Percentiles rank a stretch among this genome's conserved stretches.
Evolutionary conservation across 2,888 invertebrate species (phyloP).

Genomic region (Drosophila prolongata): DNA sequence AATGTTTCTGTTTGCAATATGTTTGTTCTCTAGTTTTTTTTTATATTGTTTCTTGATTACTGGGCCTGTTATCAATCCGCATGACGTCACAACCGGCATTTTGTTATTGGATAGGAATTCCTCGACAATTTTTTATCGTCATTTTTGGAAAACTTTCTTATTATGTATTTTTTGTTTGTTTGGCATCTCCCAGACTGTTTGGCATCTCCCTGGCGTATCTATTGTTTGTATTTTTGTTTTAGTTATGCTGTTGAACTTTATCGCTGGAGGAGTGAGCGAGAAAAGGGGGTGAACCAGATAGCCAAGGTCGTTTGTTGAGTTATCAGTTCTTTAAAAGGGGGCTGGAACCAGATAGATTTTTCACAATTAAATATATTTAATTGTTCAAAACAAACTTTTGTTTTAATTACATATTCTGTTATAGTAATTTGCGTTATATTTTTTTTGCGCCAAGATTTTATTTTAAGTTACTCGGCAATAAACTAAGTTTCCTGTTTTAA

Average conservation of each 20-base stretch:
- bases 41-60: slow-evolving; percentile 22
- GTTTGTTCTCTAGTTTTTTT: slow-evolving; percentile 39
- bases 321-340: slow-evolving; percentile 10
- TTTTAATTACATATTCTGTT: too few species aligned
- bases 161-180: slow-evolving; percentile 17
- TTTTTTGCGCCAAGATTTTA: too few species aligned
- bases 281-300: slow-evolving; percentile 15
- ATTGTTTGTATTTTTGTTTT: slow-evolving; percentile 7
- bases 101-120: slow-evolving; percentile 40
- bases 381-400: too few species aligned
- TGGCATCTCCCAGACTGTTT: slow-evolving; percentile 47
- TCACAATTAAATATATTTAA: neutral
- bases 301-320: slow-evolving; percentile 23
- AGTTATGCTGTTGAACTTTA: slow-evolving; percentile 8
- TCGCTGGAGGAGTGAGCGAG: slow-evolving; percentile 3
- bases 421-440: too few species aligned
- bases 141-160: slow-evolving; percentile 30
- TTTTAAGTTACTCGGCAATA: too few species aligned
- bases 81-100: slow-evolving; percentile 61
- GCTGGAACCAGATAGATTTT: neutral
- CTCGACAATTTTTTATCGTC: slow-evolving; percentile 40
- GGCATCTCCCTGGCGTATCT: slow-evolving; percentile 22
- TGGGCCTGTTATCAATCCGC: slow-evolving; percentile 50
- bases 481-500: too few species aligned
- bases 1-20: slow-evolving; percentile 59